Evolutionary conservation across 2,113 vertebrate genomes (phyloP), one percentile per base, ranked within the genome.

Genomic region (Bucco capensis): DNA sequence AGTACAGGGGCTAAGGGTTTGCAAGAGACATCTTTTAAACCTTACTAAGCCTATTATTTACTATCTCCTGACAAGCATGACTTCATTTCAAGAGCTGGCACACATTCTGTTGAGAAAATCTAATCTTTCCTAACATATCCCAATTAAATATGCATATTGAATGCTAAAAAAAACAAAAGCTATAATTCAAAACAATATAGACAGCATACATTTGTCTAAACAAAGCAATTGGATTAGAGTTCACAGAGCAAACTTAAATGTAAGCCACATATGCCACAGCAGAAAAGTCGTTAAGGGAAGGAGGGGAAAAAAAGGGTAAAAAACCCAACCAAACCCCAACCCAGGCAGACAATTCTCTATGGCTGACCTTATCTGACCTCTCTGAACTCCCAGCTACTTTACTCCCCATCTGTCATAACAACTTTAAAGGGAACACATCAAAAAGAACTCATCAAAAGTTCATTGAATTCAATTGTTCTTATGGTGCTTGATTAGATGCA

Each of bases 21-120:
- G 83, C 88, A 93, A 95, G 80, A 88, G 70, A 75, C 77, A 94
- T 95, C 83, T 93, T 93, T 94, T 94, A 96, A 93, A 95, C 80
- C 88, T 73, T 88, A 80, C 77, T 94, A 95, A 93, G 92, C 90
- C 86, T 94, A 92, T 96, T 94, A 96, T 94, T 96, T 93, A 82
- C 92, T 89, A 76, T 83, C 66, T 92, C 54, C 66, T 86, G 90
- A 93, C 90, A 95, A 95, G 80, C 83, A 93, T 53, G 81, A 94
- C 92, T 94, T 90, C 65, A 94, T 94, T 90, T 93, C 77, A 96
- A 79, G 54, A 93, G 64, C 58, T 93, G 80, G 88, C 88, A 90
- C 33, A 50, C 16, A 86, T 66, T 53, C 83, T 54, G 81, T 82
- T 92, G 81, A 75, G n/a, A 95, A 58, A 94, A 84, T 92, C 77